phyloP scores from a whole-genome alignment of 2,113 vertebrate genomes.

The Oenanthe melanoleuca region DNA sequence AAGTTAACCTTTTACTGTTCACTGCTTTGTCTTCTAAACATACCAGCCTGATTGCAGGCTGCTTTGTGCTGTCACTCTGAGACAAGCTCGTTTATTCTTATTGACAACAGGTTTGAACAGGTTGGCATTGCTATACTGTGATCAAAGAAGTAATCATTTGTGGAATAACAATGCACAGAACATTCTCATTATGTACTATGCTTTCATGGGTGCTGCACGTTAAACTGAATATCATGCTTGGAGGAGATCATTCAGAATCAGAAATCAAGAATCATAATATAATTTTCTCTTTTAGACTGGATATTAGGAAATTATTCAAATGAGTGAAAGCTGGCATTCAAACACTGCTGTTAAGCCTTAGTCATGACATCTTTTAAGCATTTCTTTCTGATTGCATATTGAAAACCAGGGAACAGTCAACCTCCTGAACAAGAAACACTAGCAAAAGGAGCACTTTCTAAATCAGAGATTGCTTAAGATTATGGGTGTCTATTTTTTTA shows the following conservation, averaged over 20 bases:
- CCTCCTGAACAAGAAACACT: neutral
- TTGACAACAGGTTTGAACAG: slow-evolving; percentile 31
- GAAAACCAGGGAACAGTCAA: slow-evolving; percentile 19
- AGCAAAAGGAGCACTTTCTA: neutral
- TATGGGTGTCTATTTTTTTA: neutral
- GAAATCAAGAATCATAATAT: slow-evolving; percentile 3
- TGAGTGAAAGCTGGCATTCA: slow-evolving; percentile 7
- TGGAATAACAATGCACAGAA: neutral
- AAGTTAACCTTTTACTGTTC: slow-evolving; percentile 37
- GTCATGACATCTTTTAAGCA: neutral
- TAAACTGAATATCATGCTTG: neutral
- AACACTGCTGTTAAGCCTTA: neutral
- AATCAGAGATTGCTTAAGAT: neutral
- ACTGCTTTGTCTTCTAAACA: neutral
- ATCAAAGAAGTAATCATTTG: slow-evolving; percentile 28
- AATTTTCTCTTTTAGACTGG: slow-evolving; percentile 24
- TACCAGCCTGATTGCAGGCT: neutral
- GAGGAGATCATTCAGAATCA: neutral
- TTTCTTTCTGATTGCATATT: neutral
- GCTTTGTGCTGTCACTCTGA: slow-evolving; percentile 18
- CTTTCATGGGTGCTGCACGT: neutral
- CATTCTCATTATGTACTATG: neutral
- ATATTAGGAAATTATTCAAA: slow-evolving; percentile 24
- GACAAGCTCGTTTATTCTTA: slow-evolving; percentile 26
- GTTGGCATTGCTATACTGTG: neutral